These are phyloP conservation scores for Penaeus chinensis DNA, from an alignment of 1,140 invertebrate genomes.

Conservation along the genomic window DNA sequence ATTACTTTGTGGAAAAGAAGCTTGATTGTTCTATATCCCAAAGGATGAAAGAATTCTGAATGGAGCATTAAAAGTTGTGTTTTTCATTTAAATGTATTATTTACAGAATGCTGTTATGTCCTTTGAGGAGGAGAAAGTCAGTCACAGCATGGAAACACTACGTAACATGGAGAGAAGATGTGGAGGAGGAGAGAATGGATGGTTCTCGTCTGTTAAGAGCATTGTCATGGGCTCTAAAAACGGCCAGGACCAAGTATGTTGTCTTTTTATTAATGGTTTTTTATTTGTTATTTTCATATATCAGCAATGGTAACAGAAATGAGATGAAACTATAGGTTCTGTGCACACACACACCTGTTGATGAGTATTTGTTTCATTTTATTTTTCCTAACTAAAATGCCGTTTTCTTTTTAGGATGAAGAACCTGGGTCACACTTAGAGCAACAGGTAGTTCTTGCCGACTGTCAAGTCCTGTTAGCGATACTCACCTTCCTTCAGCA, in stretches of 20 bases:
- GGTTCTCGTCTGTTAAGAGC: slow-evolving; percentile 54
- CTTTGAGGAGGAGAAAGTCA: slow-evolving; percentile 60
- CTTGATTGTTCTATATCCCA: too few relatives aligned
- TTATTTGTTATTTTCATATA: not conserved
- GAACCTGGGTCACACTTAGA: slow-evolving; percentile 72
- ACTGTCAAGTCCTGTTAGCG: slow-evolving; percentile 77
- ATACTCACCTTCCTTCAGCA: slow-evolving; percentile 77
- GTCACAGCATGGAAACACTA: slow-evolving; percentile 53
- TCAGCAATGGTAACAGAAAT: too few relatives aligned
- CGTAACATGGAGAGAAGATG: slow-evolving; percentile 62
- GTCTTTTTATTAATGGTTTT: not conserved
- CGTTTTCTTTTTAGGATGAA: slow-evolving; percentile 44
- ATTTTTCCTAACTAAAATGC: not conserved
- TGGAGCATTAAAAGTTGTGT: not conserved
- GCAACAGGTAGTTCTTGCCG: slow-evolving; percentile 77
- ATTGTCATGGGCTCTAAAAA: slow-evolving; percentile 48
- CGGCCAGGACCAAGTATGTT: slow-evolving; percentile 41
- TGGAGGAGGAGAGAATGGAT: slow-evolving; percentile 58
- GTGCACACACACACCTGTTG: not conserved
- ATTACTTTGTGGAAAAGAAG: too few relatives aligned
- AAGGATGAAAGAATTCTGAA: too few relatives aligned
- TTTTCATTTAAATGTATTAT: not conserved
- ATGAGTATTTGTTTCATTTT: not conserved
- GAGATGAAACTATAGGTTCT: too few relatives aligned
- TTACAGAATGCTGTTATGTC: slow-evolving; percentile 60